Percentiles rank a stretch among this genome's conserved stretches.
Evolutionary conservation across 2,888 invertebrate species (phyloP).

Genomic region (Temnothorax rugatulus): DNA sequence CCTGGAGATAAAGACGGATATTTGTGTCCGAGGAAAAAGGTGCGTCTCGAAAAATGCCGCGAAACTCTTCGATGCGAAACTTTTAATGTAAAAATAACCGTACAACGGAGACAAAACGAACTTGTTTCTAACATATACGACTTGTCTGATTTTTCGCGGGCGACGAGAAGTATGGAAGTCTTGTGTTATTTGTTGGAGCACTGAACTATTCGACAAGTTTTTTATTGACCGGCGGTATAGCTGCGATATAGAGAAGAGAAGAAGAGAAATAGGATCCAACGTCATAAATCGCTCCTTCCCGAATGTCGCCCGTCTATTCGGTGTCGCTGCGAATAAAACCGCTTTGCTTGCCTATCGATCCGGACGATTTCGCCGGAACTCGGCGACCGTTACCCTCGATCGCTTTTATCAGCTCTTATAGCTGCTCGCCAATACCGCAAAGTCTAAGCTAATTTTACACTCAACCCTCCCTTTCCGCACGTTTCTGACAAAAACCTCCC

Average conservation of each 20-base stretch:
- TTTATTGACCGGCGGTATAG: not conserved
- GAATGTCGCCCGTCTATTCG: conserved; percentile 17
- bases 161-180: not conserved
- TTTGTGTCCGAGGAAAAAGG: not conserved
- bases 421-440: conserved; percentile 73
- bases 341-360: conserved; percentile 20
- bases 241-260: not conserved
- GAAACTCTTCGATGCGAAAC: not conserved
- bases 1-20: not conserved
- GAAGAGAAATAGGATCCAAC: not conserved
- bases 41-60: not conserved
- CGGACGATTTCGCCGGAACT: conserved; percentile 37
- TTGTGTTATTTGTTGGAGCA: not conserved
- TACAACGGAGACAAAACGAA: not conserved
- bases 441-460: conserved; percentile 79
- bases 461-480: conserved; percentile 51
- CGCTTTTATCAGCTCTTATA: conserved; percentile 31
- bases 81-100: not conserved
- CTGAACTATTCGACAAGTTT: not conserved
- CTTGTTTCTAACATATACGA: not conserved
- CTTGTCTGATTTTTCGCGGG: not conserved
- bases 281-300: conserved; percentile 16
- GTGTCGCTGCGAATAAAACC: conserved; percentile 21
- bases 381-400: conserved; percentile 37
- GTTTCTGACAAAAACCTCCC: conserved; percentile 36